These are phyloP conservation scores for roundworm (Caenorhabditis elegans) DNA, from an alignment of 1,140 invertebrate species.

Conservation along the genomic window WBcel235 BX284603.4:9346501-9347000, in stretches of 20 bases:
- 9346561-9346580: too few relatives aligned
- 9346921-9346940: too few relatives aligned
- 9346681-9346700: too few relatives aligned
- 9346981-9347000: slow-evolving; percentile 15
- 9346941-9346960: neutral
- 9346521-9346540: too few relatives aligned
- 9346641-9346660: too few relatives aligned
- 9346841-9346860: neutral
- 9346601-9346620: too few relatives aligned
- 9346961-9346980: slow-evolving; percentile 15
- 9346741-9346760: neutral
- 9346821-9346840: neutral
- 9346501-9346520: too few relatives aligned
- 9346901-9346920: slow-evolving; percentile 8
- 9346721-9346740: neutral
- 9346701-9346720: too few relatives aligned
- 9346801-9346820: neutral
- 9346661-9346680: too few relatives aligned
- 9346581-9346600: too few relatives aligned
- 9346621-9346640: neutral
- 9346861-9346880: neutral
- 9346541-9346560: too few relatives aligned
- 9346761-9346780: neutral
- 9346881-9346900: neutral
- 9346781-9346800: neutral